A percentile compares a stretch with the other conserved stretches of the same genome.
phyloP scores from a whole-genome alignment of 1,140 invertebrate genomes.

The Pogonomyrmex californicus region DNA sequence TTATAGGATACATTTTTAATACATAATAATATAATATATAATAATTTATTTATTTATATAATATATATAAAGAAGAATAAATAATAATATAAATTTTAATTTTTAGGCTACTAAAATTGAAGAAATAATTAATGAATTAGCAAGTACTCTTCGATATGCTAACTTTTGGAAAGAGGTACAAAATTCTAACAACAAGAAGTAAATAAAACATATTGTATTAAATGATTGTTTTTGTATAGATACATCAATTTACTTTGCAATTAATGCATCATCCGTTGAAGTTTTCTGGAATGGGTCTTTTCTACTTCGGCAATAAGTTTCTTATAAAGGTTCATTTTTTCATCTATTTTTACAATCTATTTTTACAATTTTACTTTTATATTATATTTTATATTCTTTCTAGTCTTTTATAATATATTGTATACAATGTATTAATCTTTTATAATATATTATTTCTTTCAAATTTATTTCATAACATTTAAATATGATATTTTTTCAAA shows the following conservation, averaged over 20 bases:
- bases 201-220: neutral
- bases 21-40: too few species aligned
- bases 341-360: neutral
- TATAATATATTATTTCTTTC: neutral
- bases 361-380: neutral
- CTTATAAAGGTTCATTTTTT: neutral
- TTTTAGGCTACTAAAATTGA: constrained; percentile 23
- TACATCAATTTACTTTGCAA: constrained; percentile 15
- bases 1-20: neutral
- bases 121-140: constrained; percentile 8
- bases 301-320: constrained; percentile 15
- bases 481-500: neutral
- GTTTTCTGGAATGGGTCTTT: constrained; percentile 21
- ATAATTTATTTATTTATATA: too few species aligned
- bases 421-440: too few species aligned
- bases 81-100: neutral
- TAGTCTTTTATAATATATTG: too few species aligned
- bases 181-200: neutral
- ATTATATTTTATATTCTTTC: neutral
- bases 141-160: neutral
- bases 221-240: neutral
- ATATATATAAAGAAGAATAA: too few species aligned
- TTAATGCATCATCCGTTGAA: constrained; percentile 2
- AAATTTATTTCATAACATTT: neutral
- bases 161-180: neutral